phyloP scores from a whole-genome alignment of 2,797 vertebrate species.

The Myripristis murdjan region DNA sequence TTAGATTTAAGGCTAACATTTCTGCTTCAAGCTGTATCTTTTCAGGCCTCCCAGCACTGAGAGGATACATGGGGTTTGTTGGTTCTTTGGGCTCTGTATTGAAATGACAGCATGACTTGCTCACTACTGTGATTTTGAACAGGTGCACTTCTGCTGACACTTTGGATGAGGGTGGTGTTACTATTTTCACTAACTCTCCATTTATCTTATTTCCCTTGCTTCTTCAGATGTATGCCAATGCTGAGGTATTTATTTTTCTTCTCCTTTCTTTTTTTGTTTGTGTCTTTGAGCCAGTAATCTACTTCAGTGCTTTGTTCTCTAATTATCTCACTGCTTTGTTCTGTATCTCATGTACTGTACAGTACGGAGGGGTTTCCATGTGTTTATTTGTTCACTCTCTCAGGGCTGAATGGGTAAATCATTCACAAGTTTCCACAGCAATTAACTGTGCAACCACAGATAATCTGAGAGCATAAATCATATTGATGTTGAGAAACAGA shows the following conservation, averaged over 20 bases:
- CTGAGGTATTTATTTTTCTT: constrained; percentile 89
- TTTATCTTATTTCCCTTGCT: constrained; percentile 86
- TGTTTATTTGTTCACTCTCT: constrained; percentile 25
- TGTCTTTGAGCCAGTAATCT: constrained; percentile 77
- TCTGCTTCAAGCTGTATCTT: constrained; percentile 50
- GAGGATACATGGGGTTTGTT: constrained; percentile 35
- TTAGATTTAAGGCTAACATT: constrained; percentile 68
- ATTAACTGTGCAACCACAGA: not conserved
- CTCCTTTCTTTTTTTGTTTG: constrained; percentile 71
- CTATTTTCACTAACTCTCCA: constrained; percentile 85
- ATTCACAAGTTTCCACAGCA: not conserved
- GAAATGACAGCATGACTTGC: constrained; percentile 74
- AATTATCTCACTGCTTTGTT: constrained; percentile 72
- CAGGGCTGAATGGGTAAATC: not conserved
- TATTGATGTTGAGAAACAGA: not conserved
- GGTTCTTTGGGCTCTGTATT: constrained; percentile 48
- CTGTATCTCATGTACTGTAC: constrained; percentile 50
- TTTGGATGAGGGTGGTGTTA: constrained; percentile 84
- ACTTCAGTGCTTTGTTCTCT: constrained; percentile 72
- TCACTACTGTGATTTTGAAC: constrained; percentile 70
- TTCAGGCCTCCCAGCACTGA: constrained; percentile 14
- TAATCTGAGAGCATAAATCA: not conserved
- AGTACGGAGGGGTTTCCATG: constrained; percentile 47
- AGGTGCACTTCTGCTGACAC: constrained; percentile 77
- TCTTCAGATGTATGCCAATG: constrained; percentile 92